Conservation (phyloP, 2,888 invertebrate species). For the Aethes cnicana region DNA sequence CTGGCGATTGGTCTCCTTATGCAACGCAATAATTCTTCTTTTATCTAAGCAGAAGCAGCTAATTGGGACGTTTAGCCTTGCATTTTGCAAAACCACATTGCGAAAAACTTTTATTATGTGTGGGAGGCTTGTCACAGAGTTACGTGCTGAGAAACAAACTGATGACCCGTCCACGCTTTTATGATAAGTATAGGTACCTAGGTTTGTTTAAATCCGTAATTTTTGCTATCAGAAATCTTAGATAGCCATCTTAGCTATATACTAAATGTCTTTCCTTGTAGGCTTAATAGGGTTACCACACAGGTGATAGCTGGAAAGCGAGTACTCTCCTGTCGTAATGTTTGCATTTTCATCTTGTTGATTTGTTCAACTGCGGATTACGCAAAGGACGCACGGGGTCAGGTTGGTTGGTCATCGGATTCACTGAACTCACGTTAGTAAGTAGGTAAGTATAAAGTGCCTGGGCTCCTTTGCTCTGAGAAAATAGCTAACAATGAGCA, state of each 20-base stretch:
- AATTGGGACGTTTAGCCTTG: slow-evolving; percentile 3
- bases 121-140: slow-evolving; percentile 10
- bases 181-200: not conserved
- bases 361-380: slow-evolving; percentile 14
- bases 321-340: slow-evolving; percentile 14
- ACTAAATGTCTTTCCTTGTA: slow-evolving; percentile 18
- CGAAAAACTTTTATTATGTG: slow-evolving; percentile 12
- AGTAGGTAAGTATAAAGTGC: no score
- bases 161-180: not conserved
- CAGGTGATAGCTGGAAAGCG: slow-evolving; percentile 9
- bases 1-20: slow-evolving; percentile 2
- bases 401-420: not conserved
- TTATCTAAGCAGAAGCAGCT: slow-evolving; percentile 3
- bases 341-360: slow-evolving; percentile 24
- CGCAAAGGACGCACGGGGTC: slow-evolving; percentile 11
- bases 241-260: slow-evolving; percentile 19
- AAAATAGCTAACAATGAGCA: no score
- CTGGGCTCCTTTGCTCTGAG: no score
- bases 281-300: slow-evolving; percentile 6
- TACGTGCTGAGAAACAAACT: slow-evolving; percentile 12
- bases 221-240: slow-evolving; percentile 24
- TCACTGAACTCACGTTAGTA: no score
- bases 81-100: slow-evolving; percentile 15
- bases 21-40: slow-evolving; percentile 9
- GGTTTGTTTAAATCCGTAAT: not conserved